phyloP scores from a whole-genome alignment of 2,113 vertebrate genomes.

The Rana temporaria region DNA sequence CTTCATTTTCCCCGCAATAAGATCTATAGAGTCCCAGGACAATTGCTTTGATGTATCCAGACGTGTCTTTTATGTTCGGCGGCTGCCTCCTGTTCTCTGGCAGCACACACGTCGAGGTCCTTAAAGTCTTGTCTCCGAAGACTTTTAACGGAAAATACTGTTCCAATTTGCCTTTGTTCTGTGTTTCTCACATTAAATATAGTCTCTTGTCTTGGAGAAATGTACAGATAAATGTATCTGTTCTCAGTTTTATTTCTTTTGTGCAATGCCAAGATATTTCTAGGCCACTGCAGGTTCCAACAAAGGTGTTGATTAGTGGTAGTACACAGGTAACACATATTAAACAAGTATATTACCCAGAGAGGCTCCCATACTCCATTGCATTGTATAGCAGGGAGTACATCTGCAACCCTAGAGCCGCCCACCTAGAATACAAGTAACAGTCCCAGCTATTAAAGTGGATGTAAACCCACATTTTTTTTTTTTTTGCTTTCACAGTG shows the following conservation, averaged over 20 bases:
- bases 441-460: too few species aligned
- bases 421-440: too few species aligned
- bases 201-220: constrained; percentile 24
- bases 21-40: constrained; percentile 27
- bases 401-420: too few species aligned
- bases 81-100: constrained; percentile 16
- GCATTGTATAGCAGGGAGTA: too few species aligned
- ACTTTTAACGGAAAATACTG: constrained; percentile 40
- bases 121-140: constrained; percentile 35
- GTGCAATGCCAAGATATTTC: constrained; percentile 20
- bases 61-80: constrained; percentile 42
- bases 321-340: not conserved
- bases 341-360: not conserved
- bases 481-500: too few species aligned
- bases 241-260: not conserved
- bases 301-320: not conserved
- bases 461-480: too few species aligned
- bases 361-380: too few species aligned
- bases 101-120: constrained; percentile 12
- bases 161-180: constrained; percentile 12
- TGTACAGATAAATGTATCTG: constrained; percentile 11
- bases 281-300: constrained; percentile 14
- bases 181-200: constrained; percentile 26
- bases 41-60: constrained; percentile 45
- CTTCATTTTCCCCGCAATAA: constrained; percentile 42